These are phyloP conservation scores for Hyppa rectilinea DNA, from an alignment of 2,888 invertebrate genomes.

Conservation along the genomic window DNA sequence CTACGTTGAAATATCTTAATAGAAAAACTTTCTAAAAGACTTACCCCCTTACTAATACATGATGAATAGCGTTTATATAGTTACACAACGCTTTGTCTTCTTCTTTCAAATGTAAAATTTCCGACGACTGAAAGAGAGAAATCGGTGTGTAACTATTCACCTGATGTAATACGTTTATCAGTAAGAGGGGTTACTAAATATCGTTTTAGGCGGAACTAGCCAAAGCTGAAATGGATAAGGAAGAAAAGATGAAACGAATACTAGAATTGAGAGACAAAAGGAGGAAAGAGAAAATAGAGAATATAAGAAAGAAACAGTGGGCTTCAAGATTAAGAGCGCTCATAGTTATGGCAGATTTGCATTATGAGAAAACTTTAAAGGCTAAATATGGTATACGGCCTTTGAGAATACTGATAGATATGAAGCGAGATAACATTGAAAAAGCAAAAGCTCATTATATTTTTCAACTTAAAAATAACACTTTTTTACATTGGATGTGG, in stretches of 20 bases:
- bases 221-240: slow-evolving; percentile 91
- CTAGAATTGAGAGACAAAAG: slow-evolving; percentile 92
- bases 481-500: slow-evolving; percentile 89
- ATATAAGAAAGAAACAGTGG: slow-evolving; percentile 90
- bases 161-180: too few species aligned
- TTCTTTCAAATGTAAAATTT: too few species aligned
- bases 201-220: slow-evolving; percentile 83
- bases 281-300: slow-evolving; percentile 91
- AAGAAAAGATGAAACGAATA: slow-evolving; percentile 91
- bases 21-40: not conserved
- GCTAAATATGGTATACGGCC: slow-evolving; percentile 83
- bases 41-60: too few species aligned
- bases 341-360: slow-evolving; percentile 88
- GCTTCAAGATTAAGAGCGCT: slow-evolving; percentile 85
- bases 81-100: too few species aligned
- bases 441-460: slow-evolving; percentile 87
- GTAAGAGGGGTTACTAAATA: too few species aligned
- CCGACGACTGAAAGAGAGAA: too few species aligned
- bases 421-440: slow-evolving; percentile 81
- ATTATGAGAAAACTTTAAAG: slow-evolving; percentile 85
- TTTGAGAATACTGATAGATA: slow-evolving; percentile 77
- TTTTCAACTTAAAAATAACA: slow-evolving; percentile 86
- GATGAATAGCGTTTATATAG: too few species aligned
- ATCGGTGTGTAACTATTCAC: too few species aligned
- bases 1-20: not conserved